Percentiles rank a stretch among this genome's conserved stretches.
Evolutionary conservation across 1,140 invertebrate genomes (phyloP).

Genomic region (Caligus rogercresseyi): DNA sequence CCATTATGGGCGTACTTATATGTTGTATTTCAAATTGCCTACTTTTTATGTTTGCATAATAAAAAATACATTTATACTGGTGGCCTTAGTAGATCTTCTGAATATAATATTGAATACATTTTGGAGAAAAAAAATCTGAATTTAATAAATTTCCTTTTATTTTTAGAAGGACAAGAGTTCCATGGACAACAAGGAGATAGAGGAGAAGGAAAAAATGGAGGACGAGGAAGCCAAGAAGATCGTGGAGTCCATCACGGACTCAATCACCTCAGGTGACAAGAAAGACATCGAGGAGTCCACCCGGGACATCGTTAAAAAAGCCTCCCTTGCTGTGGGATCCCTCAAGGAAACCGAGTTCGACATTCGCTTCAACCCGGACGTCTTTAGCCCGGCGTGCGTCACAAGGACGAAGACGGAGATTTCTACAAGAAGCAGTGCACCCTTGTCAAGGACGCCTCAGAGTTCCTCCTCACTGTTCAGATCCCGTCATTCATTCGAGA

Average conservation of each 20-base stretch:
- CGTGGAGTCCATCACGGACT: conserved; percentile 67
- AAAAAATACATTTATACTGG: too few relatives aligned
- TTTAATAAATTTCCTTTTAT: too few relatives aligned
- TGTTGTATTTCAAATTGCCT: conserved; percentile 2
- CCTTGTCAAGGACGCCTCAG: conserved; percentile 80
- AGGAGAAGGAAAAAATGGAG: conserved; percentile 25
- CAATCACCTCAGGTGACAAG: conserved; percentile 56
- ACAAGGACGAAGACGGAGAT: conserved; percentile 48
- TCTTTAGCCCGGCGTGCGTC: conserved; percentile 79
- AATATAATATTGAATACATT: too few relatives aligned
- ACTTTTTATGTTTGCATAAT: too few relatives aligned
- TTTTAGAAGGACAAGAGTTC: conserved; percentile 19
- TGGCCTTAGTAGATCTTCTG: too few relatives aligned
- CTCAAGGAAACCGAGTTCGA: conserved; percentile 86
- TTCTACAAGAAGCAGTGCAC: conserved; percentile 61
- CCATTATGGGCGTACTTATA: too few relatives aligned
- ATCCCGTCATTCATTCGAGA: conserved; percentile 85
- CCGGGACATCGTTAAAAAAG: conserved; percentile 68
- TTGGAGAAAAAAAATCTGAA: too few relatives aligned
- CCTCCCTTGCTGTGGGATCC: conserved; percentile 72
- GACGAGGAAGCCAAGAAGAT: conserved; percentile 79
- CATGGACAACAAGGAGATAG: conserved; percentile 23
- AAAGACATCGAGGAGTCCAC: conserved; percentile 67
- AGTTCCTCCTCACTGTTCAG: conserved; percentile 78
- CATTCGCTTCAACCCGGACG: conserved; percentile 92